Evolutionary conservation across 2,888 invertebrate genomes (phyloP).

Genomic region (Notodonta dromedarius): DNA sequence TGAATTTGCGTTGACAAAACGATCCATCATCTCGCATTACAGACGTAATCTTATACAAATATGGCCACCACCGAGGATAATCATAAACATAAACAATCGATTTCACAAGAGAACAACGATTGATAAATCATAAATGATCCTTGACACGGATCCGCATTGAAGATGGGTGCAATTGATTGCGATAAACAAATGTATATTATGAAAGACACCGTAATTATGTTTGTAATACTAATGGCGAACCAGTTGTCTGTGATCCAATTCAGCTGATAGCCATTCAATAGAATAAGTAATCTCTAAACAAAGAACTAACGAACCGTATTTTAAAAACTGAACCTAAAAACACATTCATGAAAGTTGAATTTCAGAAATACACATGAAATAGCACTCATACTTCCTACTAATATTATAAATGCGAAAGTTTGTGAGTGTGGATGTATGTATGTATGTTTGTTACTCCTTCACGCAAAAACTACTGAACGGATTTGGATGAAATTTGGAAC

Average conservation of each 20-base stretch:
- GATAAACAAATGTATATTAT: conserved; percentile 6
- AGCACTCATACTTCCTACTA: no score
- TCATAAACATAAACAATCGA: conserved; percentile 38
- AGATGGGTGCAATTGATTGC: conserved; percentile 33
- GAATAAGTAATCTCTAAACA: no score
- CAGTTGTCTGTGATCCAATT: neutral
- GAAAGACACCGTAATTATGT: neutral
- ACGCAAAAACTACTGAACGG: no score
- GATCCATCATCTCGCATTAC: conserved; percentile 39
- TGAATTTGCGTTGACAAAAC: conserved; percentile 21
- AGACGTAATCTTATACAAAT: conserved; percentile 41
- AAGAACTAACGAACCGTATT: no score
- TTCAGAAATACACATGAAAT: no score
- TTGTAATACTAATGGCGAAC: neutral
- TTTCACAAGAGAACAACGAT: conserved; percentile 36
- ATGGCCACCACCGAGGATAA: conserved; percentile 35
- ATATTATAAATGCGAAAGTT: no score
- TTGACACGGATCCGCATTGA: conserved; percentile 45
- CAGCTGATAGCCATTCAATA: neutral
- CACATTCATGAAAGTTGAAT: no score
- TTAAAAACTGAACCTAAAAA: no score
- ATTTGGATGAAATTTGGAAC: no score
- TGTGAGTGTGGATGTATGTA: no score
- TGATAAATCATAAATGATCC: conserved; percentile 54
- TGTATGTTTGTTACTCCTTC: no score